Percentiles rank a stretch among this genome's conserved stretches.
phyloP scores from a whole-genome alignment of 2,797 vertebrate species.

The Peromyscus aztecus region DNA sequence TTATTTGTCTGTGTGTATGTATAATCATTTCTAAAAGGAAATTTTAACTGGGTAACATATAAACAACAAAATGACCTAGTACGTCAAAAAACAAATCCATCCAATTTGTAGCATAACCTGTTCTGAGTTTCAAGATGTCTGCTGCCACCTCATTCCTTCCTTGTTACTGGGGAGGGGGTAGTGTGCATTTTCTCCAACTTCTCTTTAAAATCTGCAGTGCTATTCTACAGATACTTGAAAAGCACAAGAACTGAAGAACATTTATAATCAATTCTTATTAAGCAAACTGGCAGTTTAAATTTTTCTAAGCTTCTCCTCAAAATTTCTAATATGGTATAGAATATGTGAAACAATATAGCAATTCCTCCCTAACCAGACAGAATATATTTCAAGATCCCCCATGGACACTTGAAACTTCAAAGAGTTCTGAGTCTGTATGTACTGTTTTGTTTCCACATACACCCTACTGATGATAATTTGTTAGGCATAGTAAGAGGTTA shows the following conservation, averaged over 20 bases:
- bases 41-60: conserved; percentile 43
- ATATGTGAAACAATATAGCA: conserved; percentile 16
- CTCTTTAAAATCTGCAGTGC: neutral
- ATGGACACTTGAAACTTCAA: neutral
- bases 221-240: neutral
- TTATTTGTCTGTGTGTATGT: neutral
- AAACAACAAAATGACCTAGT: conserved; percentile 55
- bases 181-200: neutral
- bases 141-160: neutral
- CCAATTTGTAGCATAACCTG: conserved; percentile 13
- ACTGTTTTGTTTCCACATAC: neutral
- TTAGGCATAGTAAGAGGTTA: neutral
- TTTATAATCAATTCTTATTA: conserved; percentile 41
- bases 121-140: neutral
- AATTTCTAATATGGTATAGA: conserved; percentile 12
- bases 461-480: neutral
- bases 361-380: neutral
- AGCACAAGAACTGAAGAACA: neutral
- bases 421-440: neutral
- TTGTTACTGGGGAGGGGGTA: neutral
- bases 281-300: conserved; percentile 11
- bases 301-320: conserved; percentile 24
- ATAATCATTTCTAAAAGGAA: conserved; percentile 35
- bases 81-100: conserved; percentile 51
- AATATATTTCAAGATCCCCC: neutral